Percentiles rank a stretch among this genome's conserved stretches.
Evolutionary conservation across 2,888 invertebrate species (phyloP).

Genomic region (Pecten maximus): DNA sequence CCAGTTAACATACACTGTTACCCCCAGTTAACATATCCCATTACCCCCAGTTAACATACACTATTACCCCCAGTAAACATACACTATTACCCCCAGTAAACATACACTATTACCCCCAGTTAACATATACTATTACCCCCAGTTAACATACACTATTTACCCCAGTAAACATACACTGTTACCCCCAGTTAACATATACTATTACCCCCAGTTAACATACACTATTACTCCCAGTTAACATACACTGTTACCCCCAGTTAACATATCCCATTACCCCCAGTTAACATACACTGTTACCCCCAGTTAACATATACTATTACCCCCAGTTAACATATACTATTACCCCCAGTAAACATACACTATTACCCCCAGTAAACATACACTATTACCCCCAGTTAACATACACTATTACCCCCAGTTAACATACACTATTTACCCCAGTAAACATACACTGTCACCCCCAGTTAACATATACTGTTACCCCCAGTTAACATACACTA

Average conservation of each 20-base stretch:
- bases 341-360: no score
- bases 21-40: neutral
- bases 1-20: neutral
- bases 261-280: neutral
- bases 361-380: no score
- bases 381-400: no score
- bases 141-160: neutral
- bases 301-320: neutral
- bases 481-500: no score
- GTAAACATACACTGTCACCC: no score
- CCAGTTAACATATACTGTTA: no score
- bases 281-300: neutral
- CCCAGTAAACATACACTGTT: neutral
- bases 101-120: neutral
- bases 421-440: no score
- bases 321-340: no score
- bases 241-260: neutral
- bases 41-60: neutral
- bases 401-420: no score
- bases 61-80: neutral
- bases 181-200: neutral
- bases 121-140: neutral
- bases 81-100: neutral
- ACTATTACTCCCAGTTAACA: neutral
- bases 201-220: neutral